These are phyloP conservation scores for Chionis minor DNA, from an alignment of 2,113 vertebrate species.

Conservation along the genomic window DNA sequence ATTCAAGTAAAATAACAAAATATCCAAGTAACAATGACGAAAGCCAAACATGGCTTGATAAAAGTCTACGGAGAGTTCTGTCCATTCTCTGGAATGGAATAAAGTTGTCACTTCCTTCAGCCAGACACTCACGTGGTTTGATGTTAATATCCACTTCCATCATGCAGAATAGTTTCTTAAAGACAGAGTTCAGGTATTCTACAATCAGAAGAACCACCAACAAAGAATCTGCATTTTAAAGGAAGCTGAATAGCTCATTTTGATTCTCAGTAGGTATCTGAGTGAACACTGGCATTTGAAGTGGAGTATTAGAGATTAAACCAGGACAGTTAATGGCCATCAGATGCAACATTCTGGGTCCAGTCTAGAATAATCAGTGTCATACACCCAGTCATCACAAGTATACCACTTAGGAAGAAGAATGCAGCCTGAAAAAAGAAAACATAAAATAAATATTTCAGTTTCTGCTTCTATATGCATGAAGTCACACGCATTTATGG, in stretches of 20 bases:
- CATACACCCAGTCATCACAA: slow-evolving; percentile 92
- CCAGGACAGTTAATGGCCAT: slow-evolving; percentile 66
- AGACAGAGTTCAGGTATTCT: slow-evolving; percentile 74
- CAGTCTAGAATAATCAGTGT: slow-evolving; percentile 91
- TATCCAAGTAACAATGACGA: slow-evolving; percentile 82
- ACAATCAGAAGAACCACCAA: slow-evolving; percentile 76
- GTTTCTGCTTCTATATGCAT: not conserved
- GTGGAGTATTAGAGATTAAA: slow-evolving; percentile 37
- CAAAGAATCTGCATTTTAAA: slow-evolving; percentile 75
- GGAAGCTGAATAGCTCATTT: slow-evolving; percentile 75
- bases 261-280: slow-evolving; percentile 67
- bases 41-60: slow-evolving; percentile 90
- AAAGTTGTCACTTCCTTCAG: slow-evolving; percentile 83
- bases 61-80: slow-evolving; percentile 80
- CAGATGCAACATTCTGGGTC: slow-evolving; percentile 71
- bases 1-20: slow-evolving; percentile 86
- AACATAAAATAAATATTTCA: not conserved
- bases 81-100: slow-evolving; percentile 99
- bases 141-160: slow-evolving; percentile 70
- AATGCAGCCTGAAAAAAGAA: slow-evolving; percentile 80
- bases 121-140: slow-evolving; percentile 76
- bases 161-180: slow-evolving; percentile 76
- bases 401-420: slow-evolving; percentile 85
- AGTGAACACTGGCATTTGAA: slow-evolving; percentile 71
- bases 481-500: not conserved